These are phyloP conservation scores for Idris sp. DNA, from an alignment of 1,140 invertebrate genomes.

Conservation along the genomic window DNA sequence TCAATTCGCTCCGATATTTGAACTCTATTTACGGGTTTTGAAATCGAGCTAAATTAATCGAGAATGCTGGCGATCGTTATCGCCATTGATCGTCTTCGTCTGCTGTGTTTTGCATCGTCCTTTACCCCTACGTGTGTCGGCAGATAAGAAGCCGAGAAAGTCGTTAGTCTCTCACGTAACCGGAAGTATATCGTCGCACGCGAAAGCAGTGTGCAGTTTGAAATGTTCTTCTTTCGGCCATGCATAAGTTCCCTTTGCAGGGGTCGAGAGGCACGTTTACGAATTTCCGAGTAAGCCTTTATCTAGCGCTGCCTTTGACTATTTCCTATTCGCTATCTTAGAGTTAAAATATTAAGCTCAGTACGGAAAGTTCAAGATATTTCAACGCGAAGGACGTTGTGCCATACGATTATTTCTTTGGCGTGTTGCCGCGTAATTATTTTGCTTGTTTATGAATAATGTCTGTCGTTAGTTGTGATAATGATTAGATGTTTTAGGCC, in stretches of 20 bases:
- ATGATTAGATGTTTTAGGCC: constrained; percentile 23
- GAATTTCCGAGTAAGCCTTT: constrained; percentile 66
- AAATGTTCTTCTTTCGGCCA: constrained; percentile 58
- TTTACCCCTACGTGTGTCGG: constrained; percentile 73
- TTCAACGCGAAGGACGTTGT: constrained; percentile 48
- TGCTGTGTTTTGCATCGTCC: constrained; percentile 64
- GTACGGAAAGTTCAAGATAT: constrained; percentile 47
- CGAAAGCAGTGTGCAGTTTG: constrained; percentile 71
- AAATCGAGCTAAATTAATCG: constrained; percentile 75
- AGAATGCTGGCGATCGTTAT: constrained; percentile 73
- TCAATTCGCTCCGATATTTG: too few relatives aligned
- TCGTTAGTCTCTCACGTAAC: constrained; percentile 75
- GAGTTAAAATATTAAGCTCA: constrained; percentile 62
- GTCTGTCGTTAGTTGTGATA: constrained; percentile 30
- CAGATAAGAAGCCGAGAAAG: constrained; percentile 75
- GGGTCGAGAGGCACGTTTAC: constrained; percentile 68
- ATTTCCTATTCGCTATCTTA: constrained; percentile 61
- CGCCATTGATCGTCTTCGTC: constrained; percentile 66
- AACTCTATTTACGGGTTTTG: constrained; percentile 74
- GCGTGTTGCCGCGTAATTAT: constrained; percentile 49
- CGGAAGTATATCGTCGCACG: constrained; percentile 76
- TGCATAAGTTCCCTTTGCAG: constrained; percentile 58
- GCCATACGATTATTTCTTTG: constrained; percentile 57
- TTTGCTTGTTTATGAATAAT: constrained; percentile 51
- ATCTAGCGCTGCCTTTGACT: constrained; percentile 62